Base-by-base conservation (phyloP, 2,888 invertebrate species). In the Cephus sareptanus region DNA sequence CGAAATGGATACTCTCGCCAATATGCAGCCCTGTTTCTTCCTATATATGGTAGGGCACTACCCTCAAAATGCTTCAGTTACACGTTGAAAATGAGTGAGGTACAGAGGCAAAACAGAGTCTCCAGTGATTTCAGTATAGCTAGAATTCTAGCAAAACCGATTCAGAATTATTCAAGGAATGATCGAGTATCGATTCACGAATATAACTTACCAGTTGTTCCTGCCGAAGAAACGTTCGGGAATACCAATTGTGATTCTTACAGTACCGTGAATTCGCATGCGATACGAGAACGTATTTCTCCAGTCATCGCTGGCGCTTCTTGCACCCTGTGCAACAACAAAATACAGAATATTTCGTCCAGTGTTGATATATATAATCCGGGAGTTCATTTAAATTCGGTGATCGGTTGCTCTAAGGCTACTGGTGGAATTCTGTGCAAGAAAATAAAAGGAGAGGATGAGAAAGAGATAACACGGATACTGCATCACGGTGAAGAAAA, bases 81-180 rank as follows among this genome's bases (percentile, higher is more conserved):
- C 31, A 31, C 34, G 75, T 76, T 78, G 77, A 84, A 84, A 81
- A 90, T 90, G 90, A 89, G 84, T 85, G 87, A 83, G 79, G 79
- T 82, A 77, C 84, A 81, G 31, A 79, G 78, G 56, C 79, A 79
- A 13, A 77, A 82, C 4, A 83, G 83, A 75, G 78, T 78, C 12
- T 80, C 81, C 69, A 90, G 87, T 77, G 90, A 90, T 75, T 90
- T 90, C 76, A 90, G 90, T 79, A 90, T 90, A 77, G 89, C 87
- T 35, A 83, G 87, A 30, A 89, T 90, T 34, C 85, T 90, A 33
- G 77, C 87, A 23, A 56, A 56, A 56, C 56, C 56, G 9, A 56
- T 56, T 56, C 80, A 82, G 23, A 85, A 86, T 69, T 33, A 69
- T 34, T 37, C 75, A 15, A 76, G 33, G 75, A 80, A 77, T 73